phyloP scores from a whole-genome alignment of 1,140 invertebrate species.

The Meloidogyne floridensis region DNA sequence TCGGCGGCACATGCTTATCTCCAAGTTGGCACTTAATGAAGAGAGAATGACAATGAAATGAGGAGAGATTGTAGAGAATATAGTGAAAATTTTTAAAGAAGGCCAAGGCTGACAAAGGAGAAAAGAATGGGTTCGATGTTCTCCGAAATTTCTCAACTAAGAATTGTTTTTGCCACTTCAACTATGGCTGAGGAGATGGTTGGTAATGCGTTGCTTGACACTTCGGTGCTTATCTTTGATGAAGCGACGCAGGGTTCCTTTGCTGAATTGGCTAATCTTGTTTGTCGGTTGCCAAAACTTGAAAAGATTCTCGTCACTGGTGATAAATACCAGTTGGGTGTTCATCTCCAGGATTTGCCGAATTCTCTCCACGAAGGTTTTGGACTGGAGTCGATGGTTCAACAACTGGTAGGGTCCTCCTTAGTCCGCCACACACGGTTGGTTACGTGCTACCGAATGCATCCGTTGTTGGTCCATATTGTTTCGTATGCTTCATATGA shows the following conservation, averaged over 20 bases:
- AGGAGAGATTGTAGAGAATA: background rate
- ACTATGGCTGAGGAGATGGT: background rate
- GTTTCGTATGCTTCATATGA: background rate
- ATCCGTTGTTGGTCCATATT: background rate
- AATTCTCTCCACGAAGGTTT: too few relatives aligned
- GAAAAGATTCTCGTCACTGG: background rate
- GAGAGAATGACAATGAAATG: background rate
- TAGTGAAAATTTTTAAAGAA: background rate
- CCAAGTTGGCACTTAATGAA: background rate
- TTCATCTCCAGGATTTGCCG: too few relatives aligned
- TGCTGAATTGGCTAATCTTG: background rate
- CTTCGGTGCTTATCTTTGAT: background rate
- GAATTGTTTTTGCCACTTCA: background rate
- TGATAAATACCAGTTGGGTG: background rate
- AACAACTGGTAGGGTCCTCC: too few relatives aligned
- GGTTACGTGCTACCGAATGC: background rate
- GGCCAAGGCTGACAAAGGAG: slow-evolving; percentile 6
- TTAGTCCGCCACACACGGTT: background rate
- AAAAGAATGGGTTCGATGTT: background rate
- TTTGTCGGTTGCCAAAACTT: background rate
- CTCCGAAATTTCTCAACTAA: background rate
- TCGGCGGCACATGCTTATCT: background rate
- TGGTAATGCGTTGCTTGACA: background rate
- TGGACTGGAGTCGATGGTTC: too few relatives aligned
- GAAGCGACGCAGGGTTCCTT: background rate